Conservation (phyloP, 2,797 vertebrate genomes). For the Chrosomus eos region DNA sequence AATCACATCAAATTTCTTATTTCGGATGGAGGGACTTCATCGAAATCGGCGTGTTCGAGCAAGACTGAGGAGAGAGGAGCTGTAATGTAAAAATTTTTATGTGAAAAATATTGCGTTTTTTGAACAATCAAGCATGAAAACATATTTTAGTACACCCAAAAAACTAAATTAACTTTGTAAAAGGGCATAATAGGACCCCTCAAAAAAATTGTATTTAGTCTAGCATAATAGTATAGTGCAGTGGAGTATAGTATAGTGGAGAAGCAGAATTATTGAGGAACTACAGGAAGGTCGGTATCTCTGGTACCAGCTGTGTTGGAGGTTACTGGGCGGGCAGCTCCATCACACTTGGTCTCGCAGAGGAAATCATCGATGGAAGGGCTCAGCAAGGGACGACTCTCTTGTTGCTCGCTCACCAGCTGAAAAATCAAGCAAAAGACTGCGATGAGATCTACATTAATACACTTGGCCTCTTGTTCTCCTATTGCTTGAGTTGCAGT, state of each 20-base stretch:
- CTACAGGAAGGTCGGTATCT: conserved; percentile 56
- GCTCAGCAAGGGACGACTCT: conserved; percentile 96
- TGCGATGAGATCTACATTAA: conserved; percentile 38
- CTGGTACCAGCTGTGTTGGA: conserved; percentile 92
- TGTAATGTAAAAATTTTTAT: too few species aligned
- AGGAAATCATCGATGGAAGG: conserved; percentile 99
- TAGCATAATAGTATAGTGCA: background rate
- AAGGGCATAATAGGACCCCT: too few species aligned
- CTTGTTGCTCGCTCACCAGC: conserved; percentile 99
- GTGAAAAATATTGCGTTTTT: too few species aligned
- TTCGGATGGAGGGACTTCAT: too few species aligned
- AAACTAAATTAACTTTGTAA: too few species aligned
- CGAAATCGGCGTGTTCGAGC: too few species aligned
- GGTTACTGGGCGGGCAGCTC: conserved; percentile 90
- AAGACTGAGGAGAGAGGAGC: too few species aligned
- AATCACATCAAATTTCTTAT: too few species aligned
- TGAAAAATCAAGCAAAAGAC: conserved; percentile 72
- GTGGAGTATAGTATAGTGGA: background rate
- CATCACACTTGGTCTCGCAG: conserved; percentile 95
- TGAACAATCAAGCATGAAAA: too few species aligned
- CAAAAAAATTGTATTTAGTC: background rate
- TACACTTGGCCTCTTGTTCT: conserved; percentile 23
- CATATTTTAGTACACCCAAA: too few species aligned
- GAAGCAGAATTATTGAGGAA: background rate
- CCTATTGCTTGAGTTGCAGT: conserved; percentile 11